A percentile compares a stretch with the other conserved stretches of the same genome.
phyloP scores from a whole-genome alignment of 2,113 vertebrate genomes.

The Cyphomyrus plagiostoma region DNA sequence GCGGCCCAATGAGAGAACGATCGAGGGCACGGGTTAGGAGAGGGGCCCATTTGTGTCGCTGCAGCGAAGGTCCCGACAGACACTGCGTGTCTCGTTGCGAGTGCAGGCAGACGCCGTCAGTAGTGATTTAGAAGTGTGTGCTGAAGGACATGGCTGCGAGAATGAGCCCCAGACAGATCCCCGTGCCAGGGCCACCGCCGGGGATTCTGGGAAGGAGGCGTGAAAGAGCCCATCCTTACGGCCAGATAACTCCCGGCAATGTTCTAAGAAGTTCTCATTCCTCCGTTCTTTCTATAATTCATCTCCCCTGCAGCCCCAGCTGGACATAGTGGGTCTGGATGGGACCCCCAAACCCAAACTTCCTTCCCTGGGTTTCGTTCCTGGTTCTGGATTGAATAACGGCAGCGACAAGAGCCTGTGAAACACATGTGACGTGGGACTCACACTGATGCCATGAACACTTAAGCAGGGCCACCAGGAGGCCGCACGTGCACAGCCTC shows the following conservation, averaged over 20 bases:
- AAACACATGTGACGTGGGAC: neutral
- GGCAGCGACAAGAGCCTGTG: neutral
- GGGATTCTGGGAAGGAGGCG: slow-evolving; percentile 11
- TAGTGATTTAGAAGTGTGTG: neutral
- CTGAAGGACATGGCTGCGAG: neutral
- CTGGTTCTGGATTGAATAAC: neutral
- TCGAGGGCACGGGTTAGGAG: slow-evolving; percentile 6
- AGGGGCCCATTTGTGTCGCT: neutral
- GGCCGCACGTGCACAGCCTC: neutral
- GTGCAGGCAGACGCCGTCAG: neutral
- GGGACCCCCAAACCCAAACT: neutral
- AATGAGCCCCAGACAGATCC: slow-evolving; percentile 14
- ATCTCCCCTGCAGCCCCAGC: neutral
- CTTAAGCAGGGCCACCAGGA: no score
- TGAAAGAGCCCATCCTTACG: neutral
- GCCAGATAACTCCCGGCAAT: neutral
- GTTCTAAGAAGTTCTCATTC: neutral
- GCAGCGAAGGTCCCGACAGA: slow-evolving; percentile 6
- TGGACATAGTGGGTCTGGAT: neutral
- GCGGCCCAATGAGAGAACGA: slow-evolving; percentile 19
- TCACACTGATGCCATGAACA: neutral
- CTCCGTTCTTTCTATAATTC: neutral
- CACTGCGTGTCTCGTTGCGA: neutral
- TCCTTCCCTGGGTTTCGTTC: neutral
- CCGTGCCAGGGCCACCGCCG: slow-evolving; percentile 4